Conservation (phyloP, 2,888 invertebrate species). For the Mesoligia furuncula region DNA sequence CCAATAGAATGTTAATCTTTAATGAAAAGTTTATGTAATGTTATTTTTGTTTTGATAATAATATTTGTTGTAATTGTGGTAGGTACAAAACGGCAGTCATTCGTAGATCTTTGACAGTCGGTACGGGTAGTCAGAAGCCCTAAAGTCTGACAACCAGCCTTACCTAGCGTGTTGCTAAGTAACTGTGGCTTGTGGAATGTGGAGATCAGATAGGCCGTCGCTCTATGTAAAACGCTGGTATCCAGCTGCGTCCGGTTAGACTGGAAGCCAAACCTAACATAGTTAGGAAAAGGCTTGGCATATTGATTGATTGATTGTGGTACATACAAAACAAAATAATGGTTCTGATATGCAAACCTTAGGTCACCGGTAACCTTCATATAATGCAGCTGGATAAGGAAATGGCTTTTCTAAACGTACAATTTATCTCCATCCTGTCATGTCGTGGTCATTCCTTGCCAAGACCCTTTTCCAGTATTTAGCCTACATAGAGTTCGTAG, state of each 20-base stretch:
- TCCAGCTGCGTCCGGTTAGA: no score
- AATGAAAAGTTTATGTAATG: background rate
- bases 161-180: no score
- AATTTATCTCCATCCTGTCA: background rate
- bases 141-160: no score
- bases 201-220: no score
- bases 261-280: no score
- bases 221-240: no score
- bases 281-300: no score
- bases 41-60: background rate
- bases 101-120: no score
- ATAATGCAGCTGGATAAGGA: background rate
- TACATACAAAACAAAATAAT: background rate
- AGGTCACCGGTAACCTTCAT: background rate
- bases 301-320: no score
- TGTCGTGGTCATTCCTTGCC: background rate
- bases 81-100: no score
- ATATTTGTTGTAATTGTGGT: background rate
- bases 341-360: background rate
- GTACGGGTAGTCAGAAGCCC: no score
- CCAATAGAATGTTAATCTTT: background rate
- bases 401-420: background rate
- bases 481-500: background rate
- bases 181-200: no score
- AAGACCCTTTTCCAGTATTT: background rate